Percentiles rank a stretch among this genome's conserved stretches.
phyloP scores from a whole-genome alignment of 2,113 vertebrate species.

The Pagrus major region DNA sequence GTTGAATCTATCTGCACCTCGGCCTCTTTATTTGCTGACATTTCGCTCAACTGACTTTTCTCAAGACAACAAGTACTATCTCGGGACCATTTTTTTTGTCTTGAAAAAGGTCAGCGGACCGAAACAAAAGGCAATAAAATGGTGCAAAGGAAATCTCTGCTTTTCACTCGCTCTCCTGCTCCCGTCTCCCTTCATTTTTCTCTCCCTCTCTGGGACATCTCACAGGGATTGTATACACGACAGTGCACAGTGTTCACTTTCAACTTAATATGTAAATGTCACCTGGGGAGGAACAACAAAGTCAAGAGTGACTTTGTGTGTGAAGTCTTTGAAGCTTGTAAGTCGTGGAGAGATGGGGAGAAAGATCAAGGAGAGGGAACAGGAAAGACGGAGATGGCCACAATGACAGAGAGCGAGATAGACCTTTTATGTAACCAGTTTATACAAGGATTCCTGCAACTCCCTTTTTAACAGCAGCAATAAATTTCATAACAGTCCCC shows the following conservation, averaged over 20 bases:
- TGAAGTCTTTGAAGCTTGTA: conserved; percentile 21
- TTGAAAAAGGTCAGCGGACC: conserved; percentile 57
- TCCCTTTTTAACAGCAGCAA: conserved; percentile 62
- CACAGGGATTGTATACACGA: conserved; percentile 8
- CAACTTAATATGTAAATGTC: conserved; percentile 42
- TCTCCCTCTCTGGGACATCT: conserved; percentile 1
- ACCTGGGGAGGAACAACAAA: conserved; percentile 14
- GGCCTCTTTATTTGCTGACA: conserved; percentile 40
- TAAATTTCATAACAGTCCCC: conserved; percentile 49
- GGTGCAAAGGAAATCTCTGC: conserved; percentile 9
- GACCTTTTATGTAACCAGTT: conserved; percentile 45
- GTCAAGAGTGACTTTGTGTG: conserved; percentile 7
- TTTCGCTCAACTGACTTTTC: conserved; percentile 39
- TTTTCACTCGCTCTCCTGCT: background rate
- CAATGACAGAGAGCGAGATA: conserved; percentile 28
- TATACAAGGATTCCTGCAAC: conserved; percentile 56
- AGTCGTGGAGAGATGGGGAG: background rate
- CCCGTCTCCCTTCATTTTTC: background rate
- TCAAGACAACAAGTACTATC: conserved; percentile 26
- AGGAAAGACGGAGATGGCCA: conserved; percentile 3
- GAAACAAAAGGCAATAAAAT: conserved; percentile 33
- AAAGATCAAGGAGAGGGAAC: background rate
- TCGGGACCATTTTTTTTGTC: conserved; percentile 19
- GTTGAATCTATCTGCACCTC: conserved; percentile 28
- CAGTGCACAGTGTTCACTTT: conserved; percentile 7